phyloP scores from a whole-genome alignment of 2,888 invertebrate species.

The Cyclophora punctaria region DNA sequence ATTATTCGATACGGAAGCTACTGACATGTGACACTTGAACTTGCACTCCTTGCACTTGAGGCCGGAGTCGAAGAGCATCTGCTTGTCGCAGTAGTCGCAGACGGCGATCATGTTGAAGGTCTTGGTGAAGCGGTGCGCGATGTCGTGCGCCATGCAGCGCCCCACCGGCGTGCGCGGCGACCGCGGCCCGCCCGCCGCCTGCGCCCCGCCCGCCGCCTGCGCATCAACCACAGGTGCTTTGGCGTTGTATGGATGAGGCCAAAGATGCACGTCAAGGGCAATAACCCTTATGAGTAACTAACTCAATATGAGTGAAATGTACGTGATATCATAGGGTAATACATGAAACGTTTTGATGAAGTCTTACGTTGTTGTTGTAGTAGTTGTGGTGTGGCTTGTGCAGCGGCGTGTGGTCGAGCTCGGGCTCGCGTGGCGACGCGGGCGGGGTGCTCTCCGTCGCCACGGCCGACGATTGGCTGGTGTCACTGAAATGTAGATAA shows the following conservation, averaged over 20 bases:
- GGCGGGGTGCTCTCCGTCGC: conserved; percentile 30
- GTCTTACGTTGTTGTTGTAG: conserved; percentile 43
- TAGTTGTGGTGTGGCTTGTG: conserved; percentile 25
- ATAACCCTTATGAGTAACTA: too few relatives aligned
- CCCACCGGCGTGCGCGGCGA: conserved; percentile 78
- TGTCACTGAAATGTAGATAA: conserved; percentile 39
- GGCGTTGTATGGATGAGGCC: too few relatives aligned
- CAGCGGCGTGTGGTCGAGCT: conserved; percentile 25
- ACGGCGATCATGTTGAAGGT: conserved; percentile 91
- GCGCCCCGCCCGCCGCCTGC: too few relatives aligned
- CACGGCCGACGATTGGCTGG: conserved; percentile 57
- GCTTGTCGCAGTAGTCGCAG: conserved; percentile 92
- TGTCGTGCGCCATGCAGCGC: conserved; percentile 87
- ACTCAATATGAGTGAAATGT: too few relatives aligned
- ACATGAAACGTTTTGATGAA: neutral
- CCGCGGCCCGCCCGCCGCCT: conserved; percentile 73
- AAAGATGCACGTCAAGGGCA: too few relatives aligned
- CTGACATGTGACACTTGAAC: conserved; percentile 85
- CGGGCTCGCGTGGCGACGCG: conserved; percentile 33
- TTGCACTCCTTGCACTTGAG: conserved; percentile 96
- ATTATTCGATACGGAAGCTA: neutral
- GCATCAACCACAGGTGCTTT: too few relatives aligned
- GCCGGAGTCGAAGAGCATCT: conserved; percentile 87
- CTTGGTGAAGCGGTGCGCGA: conserved; percentile 92
- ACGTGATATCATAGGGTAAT: too few relatives aligned